Conservation (phyloP, 2,888 invertebrate species). For the Vanessa cardui region DNA sequence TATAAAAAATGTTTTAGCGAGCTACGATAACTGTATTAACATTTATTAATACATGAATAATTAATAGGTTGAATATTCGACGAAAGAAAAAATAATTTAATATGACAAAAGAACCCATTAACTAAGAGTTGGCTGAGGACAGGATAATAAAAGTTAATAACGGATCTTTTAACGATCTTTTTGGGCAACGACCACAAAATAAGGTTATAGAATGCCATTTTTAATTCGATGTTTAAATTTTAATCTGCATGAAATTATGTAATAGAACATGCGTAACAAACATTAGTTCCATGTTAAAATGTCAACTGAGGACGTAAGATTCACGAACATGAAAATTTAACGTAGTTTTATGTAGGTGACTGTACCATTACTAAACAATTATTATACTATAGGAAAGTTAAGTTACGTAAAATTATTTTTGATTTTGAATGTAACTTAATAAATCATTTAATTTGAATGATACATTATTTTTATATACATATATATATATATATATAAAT, state of each 20-base stretch:
- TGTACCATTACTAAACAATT: too few species aligned
- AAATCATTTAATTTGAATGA: too few species aligned
- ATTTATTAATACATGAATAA: not conserved
- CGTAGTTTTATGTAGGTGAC: not conserved
- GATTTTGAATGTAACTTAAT: too few species aligned
- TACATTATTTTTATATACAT: too few species aligned
- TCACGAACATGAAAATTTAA: not conserved
- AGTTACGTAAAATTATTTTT: too few species aligned
- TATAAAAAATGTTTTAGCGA: too few species aligned
- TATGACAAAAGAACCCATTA: slow-evolving; percentile 29
- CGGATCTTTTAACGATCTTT: slow-evolving; percentile 31
- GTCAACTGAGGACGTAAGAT: slow-evolving; percentile 6
- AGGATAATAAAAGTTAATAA: slow-evolving; percentile 32
- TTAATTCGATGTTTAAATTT: slow-evolving; percentile 23
- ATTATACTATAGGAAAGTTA: too few species aligned
- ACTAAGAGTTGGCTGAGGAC: slow-evolving; percentile 29
- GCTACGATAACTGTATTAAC: too few species aligned
- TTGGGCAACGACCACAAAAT: slow-evolving; percentile 24
- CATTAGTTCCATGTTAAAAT: slow-evolving; percentile 18
- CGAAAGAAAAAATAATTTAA: slow-evolving; percentile 7
- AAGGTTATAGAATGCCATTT: slow-evolving; percentile 23
- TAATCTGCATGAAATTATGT: slow-evolving; percentile 23
- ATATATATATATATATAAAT: too few species aligned
- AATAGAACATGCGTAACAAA: slow-evolving; percentile 25
- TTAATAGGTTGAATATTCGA: not conserved